These are phyloP conservation scores for Spisula solida DNA, from an alignment of 2,888 invertebrate genomes.

Conservation along the genomic window DNA sequence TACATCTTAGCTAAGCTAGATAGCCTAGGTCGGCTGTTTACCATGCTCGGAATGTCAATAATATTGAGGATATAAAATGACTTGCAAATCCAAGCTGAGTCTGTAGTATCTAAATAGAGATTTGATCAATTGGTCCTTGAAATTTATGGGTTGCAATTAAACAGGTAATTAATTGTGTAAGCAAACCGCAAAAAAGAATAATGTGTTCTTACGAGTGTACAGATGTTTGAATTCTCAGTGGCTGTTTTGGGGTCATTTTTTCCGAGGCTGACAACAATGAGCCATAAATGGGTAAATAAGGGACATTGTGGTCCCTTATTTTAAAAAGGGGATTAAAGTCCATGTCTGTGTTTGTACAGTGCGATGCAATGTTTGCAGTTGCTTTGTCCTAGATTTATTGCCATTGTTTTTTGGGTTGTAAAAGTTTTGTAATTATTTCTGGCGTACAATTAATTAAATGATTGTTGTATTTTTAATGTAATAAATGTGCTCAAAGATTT, in stretches of 20 bases:
- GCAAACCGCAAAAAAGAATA: conserved; percentile 16
- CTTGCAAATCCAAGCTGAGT: neutral
- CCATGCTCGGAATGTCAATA: neutral
- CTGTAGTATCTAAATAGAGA: conserved; percentile 9
- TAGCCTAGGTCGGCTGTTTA: neutral
- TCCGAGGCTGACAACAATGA: neutral
- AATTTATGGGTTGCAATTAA: conserved; percentile 12
- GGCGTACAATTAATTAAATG: neutral
- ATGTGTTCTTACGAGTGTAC: conserved; percentile 3
- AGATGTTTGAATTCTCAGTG: conserved; percentile 18
- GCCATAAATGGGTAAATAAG: conserved; percentile 19
- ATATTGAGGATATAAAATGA: neutral
- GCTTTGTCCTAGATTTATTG: conserved; percentile 4
- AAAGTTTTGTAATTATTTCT: neutral
- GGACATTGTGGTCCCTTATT: conserved; percentile 23
- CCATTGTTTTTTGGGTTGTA: conserved; percentile 15
- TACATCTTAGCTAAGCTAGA: no score
- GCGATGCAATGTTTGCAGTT: neutral
- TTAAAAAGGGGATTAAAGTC: conserved; percentile 4
- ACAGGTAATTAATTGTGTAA: conserved; percentile 30
- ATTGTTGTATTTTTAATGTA: neutral
- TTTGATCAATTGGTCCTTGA: conserved; percentile 26
- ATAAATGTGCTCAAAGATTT: neutral
- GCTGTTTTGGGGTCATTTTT: neutral
- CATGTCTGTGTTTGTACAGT: neutral